phyloP scores from a whole-genome alignment of 2,888 invertebrate species.

The Ditula angustiorana region DNA sequence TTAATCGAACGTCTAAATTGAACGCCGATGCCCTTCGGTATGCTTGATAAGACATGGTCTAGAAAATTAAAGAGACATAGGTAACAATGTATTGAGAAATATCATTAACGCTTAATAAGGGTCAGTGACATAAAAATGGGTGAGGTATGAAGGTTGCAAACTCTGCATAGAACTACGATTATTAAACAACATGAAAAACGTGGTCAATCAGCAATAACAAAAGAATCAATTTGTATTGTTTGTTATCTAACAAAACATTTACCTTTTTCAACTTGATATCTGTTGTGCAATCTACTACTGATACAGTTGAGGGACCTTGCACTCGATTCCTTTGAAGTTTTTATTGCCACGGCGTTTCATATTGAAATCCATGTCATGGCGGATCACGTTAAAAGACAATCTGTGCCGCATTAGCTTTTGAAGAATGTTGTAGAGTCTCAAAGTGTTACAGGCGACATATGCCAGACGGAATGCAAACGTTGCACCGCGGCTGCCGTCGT shows the following conservation, averaged over 20 bases:
- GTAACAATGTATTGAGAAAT: slow-evolving; percentile 17
- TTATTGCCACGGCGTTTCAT: slow-evolving; percentile 5
- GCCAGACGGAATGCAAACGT: slow-evolving; percentile 70
- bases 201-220: slow-evolving; percentile 36
- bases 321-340: slow-evolving; percentile 25
- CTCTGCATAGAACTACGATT: slow-evolving; percentile 14
- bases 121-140: slow-evolving; percentile 27
- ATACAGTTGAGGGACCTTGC: slow-evolving; percentile 29
- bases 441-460: slow-evolving; percentile 68
- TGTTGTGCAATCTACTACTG: slow-evolving; percentile 15
- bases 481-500: slow-evolving; percentile 73
- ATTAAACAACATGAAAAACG: slow-evolving; percentile 31
- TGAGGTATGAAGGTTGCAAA: slow-evolving; percentile 25
- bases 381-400: slow-evolving; percentile 7
- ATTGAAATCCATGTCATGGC: slow-evolving; percentile 13
- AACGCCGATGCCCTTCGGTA: background rate
- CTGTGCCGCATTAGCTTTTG: slow-evolving; percentile 41
- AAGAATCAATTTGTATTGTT: slow-evolving; percentile 36
- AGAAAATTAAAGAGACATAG: background rate
- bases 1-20: background rate
- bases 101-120: slow-evolving; percentile 1
- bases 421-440: slow-evolving; percentile 60
- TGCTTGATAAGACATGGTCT: background rate
- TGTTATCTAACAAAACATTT: slow-evolving; percentile 27
- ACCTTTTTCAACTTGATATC: slow-evolving; percentile 24